phyloP scores from a whole-genome alignment of 1,140 invertebrate genomes.

The Leptonema lineaticorne region DNA sequence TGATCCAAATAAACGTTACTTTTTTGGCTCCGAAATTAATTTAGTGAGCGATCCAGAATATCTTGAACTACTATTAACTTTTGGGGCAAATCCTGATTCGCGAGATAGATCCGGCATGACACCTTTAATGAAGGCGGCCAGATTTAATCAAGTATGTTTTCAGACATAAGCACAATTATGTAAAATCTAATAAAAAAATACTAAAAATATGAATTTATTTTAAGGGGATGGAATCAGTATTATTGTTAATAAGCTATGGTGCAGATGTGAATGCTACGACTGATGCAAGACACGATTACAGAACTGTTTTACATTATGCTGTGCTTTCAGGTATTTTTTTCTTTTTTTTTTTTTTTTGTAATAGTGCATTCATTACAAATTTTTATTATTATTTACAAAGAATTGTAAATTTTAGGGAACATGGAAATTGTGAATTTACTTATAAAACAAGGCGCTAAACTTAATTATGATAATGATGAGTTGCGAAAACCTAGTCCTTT shows the following conservation, averaged over 20 bases:
- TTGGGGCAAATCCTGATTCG: conserved; percentile 85
- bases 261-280: conserved; percentile 82
- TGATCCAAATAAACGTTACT: conserved; percentile 78
- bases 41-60: conserved; percentile 81
- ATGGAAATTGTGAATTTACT: conserved; percentile 76
- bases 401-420: conserved; percentile 59
- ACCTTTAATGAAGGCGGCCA: conserved; percentile 84
- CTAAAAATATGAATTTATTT: background rate
- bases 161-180: background rate
- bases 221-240: conserved; percentile 74
- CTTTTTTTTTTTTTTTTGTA: no score
- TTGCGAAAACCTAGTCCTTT: conserved; percentile 81
- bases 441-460: conserved; percentile 74
- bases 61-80: conserved; percentile 76
- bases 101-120: conserved; percentile 80
- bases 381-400: background rate
- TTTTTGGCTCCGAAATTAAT: conserved; percentile 89
- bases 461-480: conserved; percentile 65
- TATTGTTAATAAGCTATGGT: conserved; percentile 75
- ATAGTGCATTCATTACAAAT: background rate
- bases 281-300: conserved; percentile 75
- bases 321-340: conserved; percentile 68
- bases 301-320: conserved; percentile 86
- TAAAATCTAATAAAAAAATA: background rate
- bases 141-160: conserved; percentile 67